Evolutionary conservation across 2,888 invertebrate species (phyloP), one percentile per base, ranked within the genome.

Genomic region (Cheilosia scutellata): DNA sequence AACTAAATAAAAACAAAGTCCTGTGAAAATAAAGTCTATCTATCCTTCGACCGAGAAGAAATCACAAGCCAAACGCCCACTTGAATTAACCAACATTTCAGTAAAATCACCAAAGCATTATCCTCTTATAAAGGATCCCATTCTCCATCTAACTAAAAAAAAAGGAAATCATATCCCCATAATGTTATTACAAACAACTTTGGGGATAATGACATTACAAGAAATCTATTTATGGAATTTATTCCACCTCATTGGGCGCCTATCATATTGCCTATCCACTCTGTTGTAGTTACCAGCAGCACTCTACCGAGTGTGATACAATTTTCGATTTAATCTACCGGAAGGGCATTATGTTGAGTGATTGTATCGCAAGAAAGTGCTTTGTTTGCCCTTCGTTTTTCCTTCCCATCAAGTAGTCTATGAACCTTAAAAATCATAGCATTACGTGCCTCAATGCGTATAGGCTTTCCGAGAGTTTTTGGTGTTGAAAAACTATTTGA

Each of bases 211-310:
- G 83, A 75, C 79, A 79, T 84, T 84, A 84, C 75, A 79, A 75
- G 79, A 65, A 79, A 84, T 84, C 83, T 79, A 84, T 84, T 84
- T 84, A 84, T 84, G 79, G 70, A 84, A 84, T 79, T 84, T 75
- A 75, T 84, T 70, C 83, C 79, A 65, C 42, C 83, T 79, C 83
- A 84, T 84, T 79, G 79, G 71, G 58, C 49, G 68, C 63, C 74
- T 79, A 79, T 84, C 74, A 79, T 68, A 70, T 68, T 78, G 33
- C 31, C 37, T 37, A 37, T 74, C 51, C 74, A 84, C 79, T 84
- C 79, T 65, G 37, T 9, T 37, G 79, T 74, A 75, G 78, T 71
- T 72, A 66, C 53, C 65, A 60, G 57, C 37, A 60, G 76, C 82
- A 70, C 74, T 66, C 63, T 51, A 63, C 63, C 74, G 53, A 79